phyloP scores from a whole-genome alignment of 2,797 vertebrate species.

The Arremon aurantiirostris region DNA sequence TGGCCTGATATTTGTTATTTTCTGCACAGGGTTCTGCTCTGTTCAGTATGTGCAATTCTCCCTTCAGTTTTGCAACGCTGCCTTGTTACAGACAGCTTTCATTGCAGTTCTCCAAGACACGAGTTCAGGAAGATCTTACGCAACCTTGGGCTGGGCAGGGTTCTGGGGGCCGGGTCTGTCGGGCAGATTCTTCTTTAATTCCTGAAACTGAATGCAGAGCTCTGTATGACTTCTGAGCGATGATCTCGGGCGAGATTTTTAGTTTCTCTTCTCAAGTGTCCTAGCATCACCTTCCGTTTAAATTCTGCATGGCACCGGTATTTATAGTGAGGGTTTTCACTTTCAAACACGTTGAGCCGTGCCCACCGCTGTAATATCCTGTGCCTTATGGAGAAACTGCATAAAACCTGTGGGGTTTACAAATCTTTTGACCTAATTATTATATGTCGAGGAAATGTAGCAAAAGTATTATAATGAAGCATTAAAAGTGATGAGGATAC shows the following conservation, averaged over 20 bases:
- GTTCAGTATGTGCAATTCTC: neutral
- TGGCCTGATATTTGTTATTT: neutral
- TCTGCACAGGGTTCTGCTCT: neutral
- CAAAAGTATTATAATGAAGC: neutral
- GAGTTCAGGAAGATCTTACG: neutral
- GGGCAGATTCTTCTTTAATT: neutral
- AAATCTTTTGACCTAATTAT: neutral
- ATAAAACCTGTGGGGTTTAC: accelerated
- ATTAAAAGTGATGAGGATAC: neutral
- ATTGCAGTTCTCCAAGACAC: neutral
- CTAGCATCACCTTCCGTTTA: neutral
- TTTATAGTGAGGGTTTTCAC: neutral
- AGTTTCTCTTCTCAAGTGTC: neutral
- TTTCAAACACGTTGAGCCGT: neutral
- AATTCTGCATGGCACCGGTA: neutral
- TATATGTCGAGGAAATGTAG: neutral
- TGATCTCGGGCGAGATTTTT: neutral
- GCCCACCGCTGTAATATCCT: accelerated
- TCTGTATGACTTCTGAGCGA: neutral
- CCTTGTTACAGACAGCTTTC: neutral
- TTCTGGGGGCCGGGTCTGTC: accelerated
- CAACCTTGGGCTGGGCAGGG: accelerated
- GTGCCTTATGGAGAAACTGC: neutral
- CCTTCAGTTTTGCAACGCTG: neutral
- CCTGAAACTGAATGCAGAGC: neutral